Evolutionary conservation across 2,113 vertebrate genomes (phyloP).

Genomic region (Lonchura striata): DNA sequence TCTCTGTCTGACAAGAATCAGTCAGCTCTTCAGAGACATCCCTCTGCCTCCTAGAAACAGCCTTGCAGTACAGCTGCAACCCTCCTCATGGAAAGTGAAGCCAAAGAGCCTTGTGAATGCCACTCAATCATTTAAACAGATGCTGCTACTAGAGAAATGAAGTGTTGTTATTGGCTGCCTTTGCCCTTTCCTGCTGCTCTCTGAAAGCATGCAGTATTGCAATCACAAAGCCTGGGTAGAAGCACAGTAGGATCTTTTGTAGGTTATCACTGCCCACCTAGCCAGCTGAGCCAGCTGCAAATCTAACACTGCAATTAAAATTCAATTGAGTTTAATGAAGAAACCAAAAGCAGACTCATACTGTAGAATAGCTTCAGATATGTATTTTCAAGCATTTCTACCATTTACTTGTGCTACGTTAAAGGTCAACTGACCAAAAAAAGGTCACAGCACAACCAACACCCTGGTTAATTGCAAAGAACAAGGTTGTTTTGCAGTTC

Average conservation of each 20-base stretch:
- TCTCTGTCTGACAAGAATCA: not conserved
- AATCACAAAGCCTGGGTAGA: not conserved
- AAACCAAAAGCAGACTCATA: not conserved
- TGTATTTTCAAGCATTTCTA: not conserved
- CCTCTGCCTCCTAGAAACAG: not conserved
- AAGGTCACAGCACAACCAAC: not conserved
- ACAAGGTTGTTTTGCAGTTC: not conserved
- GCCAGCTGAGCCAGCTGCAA: not conserved
- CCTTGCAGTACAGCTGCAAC: not conserved
- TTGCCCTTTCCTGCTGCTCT: not conserved
- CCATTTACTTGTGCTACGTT: not conserved
- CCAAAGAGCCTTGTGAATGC: not conserved
- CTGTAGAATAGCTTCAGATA: not conserved
- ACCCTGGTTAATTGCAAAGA: not conserved
- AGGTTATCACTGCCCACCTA: not conserved
- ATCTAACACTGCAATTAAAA: not conserved
- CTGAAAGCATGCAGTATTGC: not conserved
- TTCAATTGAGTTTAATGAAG: not conserved
- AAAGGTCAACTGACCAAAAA: not conserved
- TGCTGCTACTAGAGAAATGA: not conserved
- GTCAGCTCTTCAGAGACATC: not conserved
- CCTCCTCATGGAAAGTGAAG: not conserved
- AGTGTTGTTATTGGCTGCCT: not conserved
- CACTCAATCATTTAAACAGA: conserved; percentile 16
- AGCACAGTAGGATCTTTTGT: not conserved